These are phyloP conservation scores for Amphibalanus amphitrite DNA, from an alignment of 1,140 invertebrate species.

Conservation along the genomic window DNA sequence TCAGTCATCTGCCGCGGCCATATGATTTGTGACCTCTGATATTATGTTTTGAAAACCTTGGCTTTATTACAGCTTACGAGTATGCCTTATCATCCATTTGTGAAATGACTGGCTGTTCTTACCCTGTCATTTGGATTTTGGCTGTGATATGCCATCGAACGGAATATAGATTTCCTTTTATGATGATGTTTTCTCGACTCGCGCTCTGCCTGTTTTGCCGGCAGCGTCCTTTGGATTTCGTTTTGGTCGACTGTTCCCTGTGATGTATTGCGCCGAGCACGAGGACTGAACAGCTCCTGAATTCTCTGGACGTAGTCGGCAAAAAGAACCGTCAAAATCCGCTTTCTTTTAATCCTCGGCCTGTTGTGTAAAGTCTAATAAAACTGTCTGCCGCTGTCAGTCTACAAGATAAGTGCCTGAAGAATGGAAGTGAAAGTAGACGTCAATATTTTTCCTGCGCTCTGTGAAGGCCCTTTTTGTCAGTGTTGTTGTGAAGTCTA, in stretches of 20 bases:
- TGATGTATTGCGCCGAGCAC: neutral
- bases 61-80: too few relatives aligned
- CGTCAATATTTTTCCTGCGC: neutral
- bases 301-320: neutral
- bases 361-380: conserved; percentile 2
- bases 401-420: neutral
- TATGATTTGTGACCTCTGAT: too few relatives aligned
- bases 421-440: neutral
- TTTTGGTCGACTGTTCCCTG: neutral
- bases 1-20: too few relatives aligned
- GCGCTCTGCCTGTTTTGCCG: too few relatives aligned
- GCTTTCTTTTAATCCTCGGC: neutral
- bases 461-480: neutral
- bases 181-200: too few relatives aligned
- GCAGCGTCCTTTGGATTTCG: neutral
- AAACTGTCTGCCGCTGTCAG: neutral
- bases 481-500: neutral
- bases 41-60: too few relatives aligned
- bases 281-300: neutral
- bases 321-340: neutral
- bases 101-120: too few relatives aligned
- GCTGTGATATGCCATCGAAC: too few relatives aligned
- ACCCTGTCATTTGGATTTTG: too few relatives aligned
- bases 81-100: too few relatives aligned
- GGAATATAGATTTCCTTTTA: too few relatives aligned